Conservation (phyloP, 92 coral and sea anemone genomes). For the Heteractis magnifica region DNA sequence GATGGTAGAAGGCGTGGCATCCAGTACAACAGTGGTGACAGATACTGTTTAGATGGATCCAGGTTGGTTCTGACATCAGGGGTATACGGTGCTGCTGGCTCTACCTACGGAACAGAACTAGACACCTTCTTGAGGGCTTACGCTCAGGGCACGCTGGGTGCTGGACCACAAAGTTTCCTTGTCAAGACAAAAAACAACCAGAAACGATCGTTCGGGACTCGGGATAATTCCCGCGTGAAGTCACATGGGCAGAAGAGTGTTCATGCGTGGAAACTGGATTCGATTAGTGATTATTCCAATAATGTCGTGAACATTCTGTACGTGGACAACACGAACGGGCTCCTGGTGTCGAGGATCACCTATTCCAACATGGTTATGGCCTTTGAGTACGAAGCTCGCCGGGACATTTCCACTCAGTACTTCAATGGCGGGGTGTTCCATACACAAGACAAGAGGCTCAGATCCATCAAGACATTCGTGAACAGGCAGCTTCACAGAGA, state of each 20-base stretch:
- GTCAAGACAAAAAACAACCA: constrained; percentile 42
- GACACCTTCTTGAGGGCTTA: constrained; percentile 28
- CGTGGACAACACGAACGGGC: constrained; percentile 29
- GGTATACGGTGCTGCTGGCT: constrained; percentile 27
- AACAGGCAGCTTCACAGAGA: constrained; percentile 29
- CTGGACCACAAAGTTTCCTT: constrained; percentile 38
- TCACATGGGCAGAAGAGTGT: constrained; percentile 29
- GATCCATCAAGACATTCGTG: constrained; percentile 25
- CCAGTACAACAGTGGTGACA: constrained; percentile 23
- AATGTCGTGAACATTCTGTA: constrained; percentile 29
- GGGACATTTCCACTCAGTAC: constrained; percentile 24
- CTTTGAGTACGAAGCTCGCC: constrained; percentile 40
- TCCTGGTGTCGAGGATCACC: constrained; percentile 22
- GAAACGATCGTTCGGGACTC: constrained; percentile 32
- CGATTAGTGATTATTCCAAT: constrained; percentile 31
- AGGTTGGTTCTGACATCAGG: constrained; percentile 39
- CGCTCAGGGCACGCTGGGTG: constrained; percentile 32
- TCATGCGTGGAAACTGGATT: constrained; percentile 42
- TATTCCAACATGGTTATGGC: constrained; percentile 13
- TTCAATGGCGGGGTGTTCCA: constrained; percentile 41
- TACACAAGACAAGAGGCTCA: constrained; percentile 26
- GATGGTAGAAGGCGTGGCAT: constrained; percentile 32
- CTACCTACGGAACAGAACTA: constrained; percentile 43
- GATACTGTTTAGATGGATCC: constrained; percentile 44
- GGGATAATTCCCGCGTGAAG: constrained; percentile 22